Base-by-base conservation (phyloP, 2,888 invertebrate species). In the Embidobia sp. region DNA sequence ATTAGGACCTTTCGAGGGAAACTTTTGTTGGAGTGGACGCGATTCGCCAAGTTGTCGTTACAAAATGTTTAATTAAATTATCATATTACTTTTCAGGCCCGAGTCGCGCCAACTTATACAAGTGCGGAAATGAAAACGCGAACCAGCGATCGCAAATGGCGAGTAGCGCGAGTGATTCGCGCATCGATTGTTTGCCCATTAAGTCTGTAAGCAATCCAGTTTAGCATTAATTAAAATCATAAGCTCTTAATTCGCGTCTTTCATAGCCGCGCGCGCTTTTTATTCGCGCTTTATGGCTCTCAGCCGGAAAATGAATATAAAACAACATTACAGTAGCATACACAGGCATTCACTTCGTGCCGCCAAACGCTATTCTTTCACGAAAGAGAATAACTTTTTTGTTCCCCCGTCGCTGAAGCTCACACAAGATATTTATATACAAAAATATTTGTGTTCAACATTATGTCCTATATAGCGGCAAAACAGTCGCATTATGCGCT, bases 271-370 rank as follows among this genome's bases (percentile, higher is more conserved):
- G 10, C 18, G 27, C 19, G 11, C 35, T 22, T 37, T 37, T 37
- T 27, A 37, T 53, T 53, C 8, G 13, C 15, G 8, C 26, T 53
- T 53, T 53, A 53, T 53, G 7, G 37, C 53, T 37, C 37, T 13
- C 53, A 53, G n/a, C 33, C 27, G 53, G 15, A 37, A 53, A 53
- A 53, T 53, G 26, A 53, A 53, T 37, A 53, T 37, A 37, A 53
- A 53, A 37, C 37, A 37, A 51, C 37, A 37, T 15, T 33, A 26
- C 22, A 53, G n/a, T n/a, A n/a, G n/a, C 27, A 53, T 15, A 26
- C 13, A 51, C 31, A 4, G 3, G 8, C 27, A 35, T 53, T 37
- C 37, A 15, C 8, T 51, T 35, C 22, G 22, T 13, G 22, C 35
- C 5, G 7, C 2, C 13, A 11, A 33, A 33, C 4, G 7, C 7